Conservation (phyloP, 2,888 invertebrate genomes). For the Megaustenia siamemsis region DNA sequence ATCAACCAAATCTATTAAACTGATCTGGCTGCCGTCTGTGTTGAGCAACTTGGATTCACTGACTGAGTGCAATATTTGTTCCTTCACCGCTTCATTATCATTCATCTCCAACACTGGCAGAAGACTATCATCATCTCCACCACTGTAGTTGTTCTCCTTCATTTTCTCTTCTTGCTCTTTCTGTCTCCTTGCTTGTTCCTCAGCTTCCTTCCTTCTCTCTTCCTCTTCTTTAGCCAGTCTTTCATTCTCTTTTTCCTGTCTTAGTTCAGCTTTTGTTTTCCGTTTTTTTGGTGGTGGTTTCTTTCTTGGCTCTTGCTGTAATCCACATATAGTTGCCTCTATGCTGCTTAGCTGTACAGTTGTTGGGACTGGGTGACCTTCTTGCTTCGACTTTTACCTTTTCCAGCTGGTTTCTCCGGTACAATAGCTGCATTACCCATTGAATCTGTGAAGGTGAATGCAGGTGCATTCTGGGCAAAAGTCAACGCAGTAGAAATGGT, state of each 20-base stretch:
- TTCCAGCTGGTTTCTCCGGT: slow-evolving; percentile 32
- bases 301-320: slow-evolving; percentile 38
- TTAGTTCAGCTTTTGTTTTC: slow-evolving; percentile 52
- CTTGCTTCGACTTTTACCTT: slow-evolving; percentile 42
- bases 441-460: slow-evolving; percentile 33
- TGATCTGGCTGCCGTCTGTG: slow-evolving; percentile 53
- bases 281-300: slow-evolving; percentile 46
- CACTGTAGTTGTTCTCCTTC: slow-evolving; percentile 9
- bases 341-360: background rate
- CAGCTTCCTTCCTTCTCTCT: slow-evolving; percentile 25
- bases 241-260: slow-evolving; percentile 50
- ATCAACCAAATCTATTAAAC: slow-evolving; percentile 53
- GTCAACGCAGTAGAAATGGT: slow-evolving; percentile 25
- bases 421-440: slow-evolving; percentile 12
- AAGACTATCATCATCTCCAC: slow-evolving; percentile 44
- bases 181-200: slow-evolving; percentile 16
- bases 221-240: slow-evolving; percentile 44
- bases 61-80: slow-evolving; percentile 52
- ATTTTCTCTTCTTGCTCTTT: background rate
- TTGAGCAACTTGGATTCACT: slow-evolving; percentile 49
- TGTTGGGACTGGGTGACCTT: slow-evolving; percentile 18
- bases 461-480: slow-evolving; percentile 22
- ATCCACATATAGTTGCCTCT: background rate
- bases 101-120: slow-evolving; percentile 48
- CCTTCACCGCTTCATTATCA: slow-evolving; percentile 51